Evolutionary conservation across 2,113 vertebrate genomes (phyloP), one percentile per base, ranked within the genome.

Genomic region (Ranitomeya variabilis): DNA sequence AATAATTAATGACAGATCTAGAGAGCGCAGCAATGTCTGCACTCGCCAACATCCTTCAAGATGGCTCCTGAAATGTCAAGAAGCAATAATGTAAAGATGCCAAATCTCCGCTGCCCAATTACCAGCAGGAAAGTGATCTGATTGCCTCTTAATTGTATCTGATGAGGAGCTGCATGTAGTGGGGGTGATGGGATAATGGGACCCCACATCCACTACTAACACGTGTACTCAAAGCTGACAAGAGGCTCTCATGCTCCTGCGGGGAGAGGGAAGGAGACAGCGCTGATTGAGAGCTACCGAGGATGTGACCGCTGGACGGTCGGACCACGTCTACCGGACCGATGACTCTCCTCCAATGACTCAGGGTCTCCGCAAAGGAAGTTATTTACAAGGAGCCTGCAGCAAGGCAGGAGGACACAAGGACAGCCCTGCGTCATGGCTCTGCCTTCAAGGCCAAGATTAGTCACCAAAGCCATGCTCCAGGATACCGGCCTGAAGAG

Each of bases 21-120:
- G 51, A 55, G 82, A 23, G 45, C 21, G 12, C 51, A 13, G 31
- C 21, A 13, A 45, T 52, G 19, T 21, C 51, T 54, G 55, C 67
- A 71, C 52, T n/a, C 6, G 21, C 62, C 10, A 12, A 73, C 67
- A 19, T 21, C 64, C 85, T 55, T 55, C 19, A 81, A 76, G 26
- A 80, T 87, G 86, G 76, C 64, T 81, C 15, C 51, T 87, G 64
- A 81, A 80, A 87, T 87, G 77, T 81, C 78, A 87, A 87, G 60
- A 81, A 21, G 78, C 45, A 81, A 51, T 87, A 87, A 87, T 57
- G 78, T 57, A 71, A 81, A 87, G 78, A 87, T 64, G 12, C 85
- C 31, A 64, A 37, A 64, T 81, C 86, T 87, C 77, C 62, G 57
- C 78, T 81, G 78, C 52, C 86, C 86, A 73, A 87, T 87, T 87